Evolutionary conservation across 1,140 invertebrate species (phyloP).

Genomic region (Grapholita molesta): DNA sequence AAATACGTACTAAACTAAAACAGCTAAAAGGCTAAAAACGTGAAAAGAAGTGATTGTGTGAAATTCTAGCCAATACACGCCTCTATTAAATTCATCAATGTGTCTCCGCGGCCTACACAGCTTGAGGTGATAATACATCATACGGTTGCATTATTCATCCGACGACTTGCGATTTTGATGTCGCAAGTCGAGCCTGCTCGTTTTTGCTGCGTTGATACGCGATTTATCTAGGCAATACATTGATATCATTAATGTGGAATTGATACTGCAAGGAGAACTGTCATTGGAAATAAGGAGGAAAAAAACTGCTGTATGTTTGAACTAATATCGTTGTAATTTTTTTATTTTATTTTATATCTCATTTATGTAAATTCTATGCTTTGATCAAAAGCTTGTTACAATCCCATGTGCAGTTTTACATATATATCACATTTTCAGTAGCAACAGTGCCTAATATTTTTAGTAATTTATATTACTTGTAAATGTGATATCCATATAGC

Average conservation of each 20-base stretch:
- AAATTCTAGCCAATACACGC: constrained; percentile 28
- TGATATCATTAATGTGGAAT: constrained; percentile 39
- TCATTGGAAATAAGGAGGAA: not conserved
- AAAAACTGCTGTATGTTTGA: not conserved
- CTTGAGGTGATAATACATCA: constrained; percentile 51
- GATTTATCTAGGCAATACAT: not conserved
- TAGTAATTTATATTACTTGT: too few relatives aligned
- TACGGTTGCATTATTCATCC: constrained; percentile 65
- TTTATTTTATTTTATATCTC: too few relatives aligned
- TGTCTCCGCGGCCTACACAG: constrained; percentile 24
- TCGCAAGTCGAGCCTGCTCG: constrained; percentile 44
- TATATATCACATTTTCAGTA: too few relatives aligned
- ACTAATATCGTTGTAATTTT: not conserved
- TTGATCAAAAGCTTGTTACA: too few relatives aligned
- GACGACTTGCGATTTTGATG: constrained; percentile 56
- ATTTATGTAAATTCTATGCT: too few relatives aligned
- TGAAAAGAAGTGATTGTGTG: too few relatives aligned
- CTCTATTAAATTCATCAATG: constrained; percentile 26
- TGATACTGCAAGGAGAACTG: constrained; percentile 20
- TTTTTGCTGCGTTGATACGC: constrained; percentile 38
- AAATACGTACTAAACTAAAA: too few relatives aligned
- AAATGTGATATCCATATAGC: too few relatives aligned
- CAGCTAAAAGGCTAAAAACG: too few relatives aligned
- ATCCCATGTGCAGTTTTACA: too few relatives aligned
- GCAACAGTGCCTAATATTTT: too few relatives aligned